Evolutionary conservation across 2,113 vertebrate species (phyloP).

Genomic region (Rynchops niger): DNA sequence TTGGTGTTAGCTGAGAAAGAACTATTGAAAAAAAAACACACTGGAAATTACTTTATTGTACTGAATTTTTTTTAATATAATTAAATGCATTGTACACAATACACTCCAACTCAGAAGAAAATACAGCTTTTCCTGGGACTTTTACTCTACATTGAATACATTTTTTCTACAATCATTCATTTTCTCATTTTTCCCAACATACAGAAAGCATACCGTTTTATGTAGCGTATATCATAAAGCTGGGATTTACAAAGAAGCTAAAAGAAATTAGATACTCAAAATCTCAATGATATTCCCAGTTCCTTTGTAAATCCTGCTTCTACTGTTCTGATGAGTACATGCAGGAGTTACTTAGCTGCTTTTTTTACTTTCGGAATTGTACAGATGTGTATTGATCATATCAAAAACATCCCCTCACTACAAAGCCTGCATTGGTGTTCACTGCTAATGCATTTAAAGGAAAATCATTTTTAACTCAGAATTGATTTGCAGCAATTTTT

Average conservation of each 20-base stretch:
- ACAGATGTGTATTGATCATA: background rate
- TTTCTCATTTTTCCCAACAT: background rate
- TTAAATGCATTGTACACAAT: background rate
- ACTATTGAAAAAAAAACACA: background rate
- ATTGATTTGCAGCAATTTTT: slow-evolving; percentile 65
- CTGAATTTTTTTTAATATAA: background rate
- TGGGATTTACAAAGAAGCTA: background rate
- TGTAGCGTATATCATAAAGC: background rate
- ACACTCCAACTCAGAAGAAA: background rate
- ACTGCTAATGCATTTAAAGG: slow-evolving; percentile 22
- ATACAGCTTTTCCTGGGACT: background rate
- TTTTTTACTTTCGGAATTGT: background rate
- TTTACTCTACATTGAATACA: background rate
- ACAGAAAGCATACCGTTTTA: background rate
- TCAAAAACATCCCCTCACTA: background rate
- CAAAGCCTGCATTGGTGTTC: background rate
- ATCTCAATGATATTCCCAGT: background rate
- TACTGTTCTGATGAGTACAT: background rate
- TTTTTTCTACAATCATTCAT: background rate
- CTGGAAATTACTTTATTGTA: background rate
- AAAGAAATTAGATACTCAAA: background rate
- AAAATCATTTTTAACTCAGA: slow-evolving; percentile 57
- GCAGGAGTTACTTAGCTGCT: background rate
- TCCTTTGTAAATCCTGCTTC: background rate
- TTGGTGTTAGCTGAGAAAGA: background rate